Evolutionary conservation across 2,888 invertebrate genomes (phyloP), one percentile per base, ranked within the genome.

Genomic region (Apocheima hispidaria): DNA sequence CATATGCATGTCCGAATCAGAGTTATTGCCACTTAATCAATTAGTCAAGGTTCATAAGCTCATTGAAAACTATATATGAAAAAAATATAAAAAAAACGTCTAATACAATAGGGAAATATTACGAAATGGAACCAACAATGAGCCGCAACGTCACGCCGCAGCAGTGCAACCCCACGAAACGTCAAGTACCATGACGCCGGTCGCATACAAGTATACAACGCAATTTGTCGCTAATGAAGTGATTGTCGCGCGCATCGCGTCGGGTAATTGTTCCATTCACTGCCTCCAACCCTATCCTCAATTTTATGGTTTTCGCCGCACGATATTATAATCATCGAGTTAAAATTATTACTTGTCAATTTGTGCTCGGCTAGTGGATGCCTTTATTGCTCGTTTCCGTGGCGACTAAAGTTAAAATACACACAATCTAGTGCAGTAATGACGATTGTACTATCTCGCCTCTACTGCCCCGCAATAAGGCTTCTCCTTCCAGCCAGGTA

Each of bases 261-360:
- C 75, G 74, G 76, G 75, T 78, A 84, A 86, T 85, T 83, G 82
- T 83, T 80, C 84, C 79, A 78, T 82, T 86, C 82, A 83, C 69
- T 83, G 85, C 68, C 65, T 56, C 44, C 78, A 81, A 82, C 86
- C 86, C 85, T 77, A 77, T 70, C 75, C 74, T 78, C 77, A 77
- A 79, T 82, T 82, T 83, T 82, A 85, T 83, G 81, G 79, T 76
- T 77, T 81, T 82, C 75, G 75, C 73, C 75, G 72, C 71, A 57
- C 56, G 63, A 70, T 73, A 70, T 68, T 78, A 83, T 86, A 84
- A 83, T 84, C 81, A 83, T 83, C 78, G 72, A 73, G 78, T 79
- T 80, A 81, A 83, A 86, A 76, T 84, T 84, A 84, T 83, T 77
- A 75, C 80, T 78, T 82, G 83, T 82, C 85, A 85, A 86, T 84